Conservation (phyloP, 2,888 invertebrate species). For the Drosophila meridiana region DNA sequence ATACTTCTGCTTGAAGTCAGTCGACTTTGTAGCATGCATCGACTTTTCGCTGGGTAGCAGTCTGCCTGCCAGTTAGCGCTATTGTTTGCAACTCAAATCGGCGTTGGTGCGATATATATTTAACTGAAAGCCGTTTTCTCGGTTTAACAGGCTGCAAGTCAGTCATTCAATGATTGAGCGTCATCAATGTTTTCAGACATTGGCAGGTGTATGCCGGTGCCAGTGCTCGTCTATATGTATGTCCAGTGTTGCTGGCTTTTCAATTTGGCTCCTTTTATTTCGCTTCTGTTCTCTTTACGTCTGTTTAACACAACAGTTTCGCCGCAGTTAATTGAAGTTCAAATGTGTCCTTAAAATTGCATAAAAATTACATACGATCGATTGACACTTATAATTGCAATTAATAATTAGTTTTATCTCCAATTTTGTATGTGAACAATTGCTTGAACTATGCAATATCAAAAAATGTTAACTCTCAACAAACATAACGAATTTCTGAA, state of each 20-base stretch:
- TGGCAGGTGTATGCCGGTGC: slow-evolving; percentile 29
- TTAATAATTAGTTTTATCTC: neutral
- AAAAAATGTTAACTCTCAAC: too few species aligned
- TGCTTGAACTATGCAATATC: neutral
- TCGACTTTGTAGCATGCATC: slow-evolving; percentile 6
- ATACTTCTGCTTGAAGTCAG: neutral
- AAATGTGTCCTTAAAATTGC: slow-evolving; percentile 4
- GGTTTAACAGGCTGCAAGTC: slow-evolving; percentile 72
- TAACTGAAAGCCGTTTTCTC: slow-evolving; percentile 51
- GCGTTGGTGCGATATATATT: slow-evolving; percentile 54
- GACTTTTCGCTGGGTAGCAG: slow-evolving; percentile 14
- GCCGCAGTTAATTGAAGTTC: slow-evolving; percentile 16
- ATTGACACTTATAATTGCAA: neutral
- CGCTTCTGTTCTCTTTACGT: slow-evolving; percentile 51
- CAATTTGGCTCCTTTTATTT: slow-evolving; percentile 70
- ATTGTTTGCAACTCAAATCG: slow-evolving; percentile 71
- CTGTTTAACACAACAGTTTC: slow-evolving; percentile 28
- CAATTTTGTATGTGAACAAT: too few species aligned
- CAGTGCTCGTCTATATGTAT: slow-evolving; percentile 3
- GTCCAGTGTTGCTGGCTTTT: slow-evolving; percentile 65
- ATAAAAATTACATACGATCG: neutral
- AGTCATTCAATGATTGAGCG: slow-evolving; percentile 61
- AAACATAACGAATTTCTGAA: too few species aligned
- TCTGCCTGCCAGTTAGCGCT: slow-evolving; percentile 52
- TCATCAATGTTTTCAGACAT: slow-evolving; percentile 55